Evolutionary conservation across 2,888 invertebrate species (phyloP).

Genomic region (Nomada fucata): DNA sequence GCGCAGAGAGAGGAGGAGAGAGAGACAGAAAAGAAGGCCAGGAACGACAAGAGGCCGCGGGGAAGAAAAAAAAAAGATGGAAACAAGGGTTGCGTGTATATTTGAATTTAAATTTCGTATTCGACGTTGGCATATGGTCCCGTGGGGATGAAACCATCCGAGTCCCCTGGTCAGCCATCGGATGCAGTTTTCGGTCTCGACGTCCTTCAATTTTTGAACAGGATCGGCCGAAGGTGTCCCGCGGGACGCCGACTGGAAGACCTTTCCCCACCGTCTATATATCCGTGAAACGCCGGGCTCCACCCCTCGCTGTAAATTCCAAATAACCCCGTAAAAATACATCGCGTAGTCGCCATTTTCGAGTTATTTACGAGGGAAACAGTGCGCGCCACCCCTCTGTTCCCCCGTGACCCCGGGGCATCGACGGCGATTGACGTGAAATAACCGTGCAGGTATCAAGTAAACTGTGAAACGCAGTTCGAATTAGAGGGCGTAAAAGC

Average conservation of each 20-base stretch:
- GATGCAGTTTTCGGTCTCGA: slow-evolving; percentile 80
- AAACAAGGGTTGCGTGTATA: slow-evolving; percentile 62
- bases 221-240: slow-evolving; percentile 71
- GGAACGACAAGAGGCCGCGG: slow-evolving; percentile 16
- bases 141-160: slow-evolving; percentile 65
- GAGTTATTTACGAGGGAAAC: slow-evolving; percentile 68
- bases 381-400: slow-evolving; percentile 21
- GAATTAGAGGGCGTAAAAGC: slow-evolving; percentile 37
- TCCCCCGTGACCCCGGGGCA: neutral
- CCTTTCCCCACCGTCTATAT: slow-evolving; percentile 55
- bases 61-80: slow-evolving; percentile 22
- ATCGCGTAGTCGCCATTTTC: slow-evolving; percentile 72
- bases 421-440: slow-evolving; percentile 63
- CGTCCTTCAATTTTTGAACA: slow-evolving; percentile 83
- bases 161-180: slow-evolving; percentile 81
- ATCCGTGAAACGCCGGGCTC: slow-evolving; percentile 73
- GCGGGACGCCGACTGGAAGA: slow-evolving; percentile 58
- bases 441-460: slow-evolving; percentile 57
- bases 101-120: slow-evolving; percentile 83
- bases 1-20: slow-evolving; percentile 5
- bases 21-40: slow-evolving; percentile 31
- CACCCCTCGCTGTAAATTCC: slow-evolving; percentile 78
- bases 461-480: slow-evolving; percentile 29
- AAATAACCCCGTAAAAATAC: slow-evolving; percentile 80
- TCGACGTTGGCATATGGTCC: slow-evolving; percentile 66